phyloP scores from a whole-genome alignment of 2,888 invertebrate species.

The Lasioglossum oenotherae region DNA sequence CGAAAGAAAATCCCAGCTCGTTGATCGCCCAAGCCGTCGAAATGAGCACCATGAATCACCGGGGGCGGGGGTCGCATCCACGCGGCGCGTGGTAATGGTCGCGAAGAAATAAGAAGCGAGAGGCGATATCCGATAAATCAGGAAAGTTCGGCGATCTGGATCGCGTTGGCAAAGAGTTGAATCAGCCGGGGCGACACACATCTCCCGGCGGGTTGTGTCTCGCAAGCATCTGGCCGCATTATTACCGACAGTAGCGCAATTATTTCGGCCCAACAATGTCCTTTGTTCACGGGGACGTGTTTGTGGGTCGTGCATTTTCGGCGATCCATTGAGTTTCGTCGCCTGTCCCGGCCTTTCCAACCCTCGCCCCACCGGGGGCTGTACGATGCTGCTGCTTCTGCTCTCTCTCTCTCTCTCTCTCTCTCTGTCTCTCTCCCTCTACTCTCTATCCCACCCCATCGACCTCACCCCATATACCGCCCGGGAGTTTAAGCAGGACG shows the following conservation, averaged over 20 bases:
- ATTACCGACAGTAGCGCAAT: constrained; percentile 59
- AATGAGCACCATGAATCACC: background rate
- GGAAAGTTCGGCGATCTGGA: background rate
- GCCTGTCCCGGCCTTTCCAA: constrained; percentile 35
- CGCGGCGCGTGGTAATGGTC: background rate
- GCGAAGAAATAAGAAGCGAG: background rate
- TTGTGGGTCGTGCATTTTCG: constrained; percentile 66
- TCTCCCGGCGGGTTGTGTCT: constrained; percentile 2
- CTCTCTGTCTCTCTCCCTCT: background rate
- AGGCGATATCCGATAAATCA: background rate
- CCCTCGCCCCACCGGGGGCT: constrained; percentile 19
- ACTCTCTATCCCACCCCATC: background rate
- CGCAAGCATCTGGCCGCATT: constrained; percentile 56
- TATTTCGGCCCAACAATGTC: constrained; percentile 56
- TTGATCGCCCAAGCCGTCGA: background rate
- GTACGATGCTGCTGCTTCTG: constrained; percentile 15
- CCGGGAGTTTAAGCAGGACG: constrained; percentile 84
- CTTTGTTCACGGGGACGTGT: constrained; percentile 57
- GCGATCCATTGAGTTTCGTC: constrained; percentile 62
- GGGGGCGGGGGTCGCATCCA: background rate
- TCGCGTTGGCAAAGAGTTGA: background rate
- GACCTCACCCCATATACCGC: background rate
- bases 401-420: background rate
- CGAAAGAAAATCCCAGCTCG: background rate
- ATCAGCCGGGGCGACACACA: background rate